Percentiles rank a stretch among this genome's conserved stretches.
phyloP scores from a whole-genome alignment of 2,113 vertebrate genomes.

The Sylvia atricapilla region DNA sequence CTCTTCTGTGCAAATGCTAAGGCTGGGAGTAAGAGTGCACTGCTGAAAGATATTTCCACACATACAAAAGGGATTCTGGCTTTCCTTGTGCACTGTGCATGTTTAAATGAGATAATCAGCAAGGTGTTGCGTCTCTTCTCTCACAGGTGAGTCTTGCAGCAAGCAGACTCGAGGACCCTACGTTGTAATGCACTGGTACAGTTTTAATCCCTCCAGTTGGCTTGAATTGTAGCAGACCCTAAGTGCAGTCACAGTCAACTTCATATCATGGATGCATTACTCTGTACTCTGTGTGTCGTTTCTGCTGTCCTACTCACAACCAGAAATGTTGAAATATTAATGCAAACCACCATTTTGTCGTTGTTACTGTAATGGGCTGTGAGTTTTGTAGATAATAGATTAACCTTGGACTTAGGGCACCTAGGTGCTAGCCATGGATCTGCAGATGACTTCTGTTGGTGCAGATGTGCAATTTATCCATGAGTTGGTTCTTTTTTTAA shows the following conservation, averaged over 20 bases:
- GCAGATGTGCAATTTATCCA: accelerated
- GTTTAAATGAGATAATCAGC: background rate
- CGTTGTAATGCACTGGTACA: background rate
- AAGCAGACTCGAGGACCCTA: background rate
- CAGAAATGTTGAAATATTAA: constrained; percentile 39
- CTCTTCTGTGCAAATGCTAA: background rate
- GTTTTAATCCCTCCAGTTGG: background rate
- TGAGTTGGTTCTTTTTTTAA: background rate
- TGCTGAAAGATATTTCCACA: background rate
- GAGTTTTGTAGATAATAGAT: background rate
- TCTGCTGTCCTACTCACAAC: background rate
- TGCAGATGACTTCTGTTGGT: background rate
- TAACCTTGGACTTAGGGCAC: background rate
- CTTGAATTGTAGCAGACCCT: background rate
- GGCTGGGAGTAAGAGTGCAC: background rate
- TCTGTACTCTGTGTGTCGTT: background rate
- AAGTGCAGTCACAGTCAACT: background rate
- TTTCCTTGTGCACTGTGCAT: background rate
- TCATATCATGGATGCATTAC: background rate
- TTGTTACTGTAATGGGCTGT: background rate
- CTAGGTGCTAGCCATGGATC: background rate
- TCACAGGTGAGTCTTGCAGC: background rate
- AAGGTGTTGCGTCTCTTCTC: background rate
- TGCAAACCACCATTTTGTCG: constrained; percentile 11
- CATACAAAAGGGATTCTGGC: background rate